Evolutionary conservation across 2,113 vertebrate species (phyloP).

Genomic region (Pelodiscus sinensis): DNA sequence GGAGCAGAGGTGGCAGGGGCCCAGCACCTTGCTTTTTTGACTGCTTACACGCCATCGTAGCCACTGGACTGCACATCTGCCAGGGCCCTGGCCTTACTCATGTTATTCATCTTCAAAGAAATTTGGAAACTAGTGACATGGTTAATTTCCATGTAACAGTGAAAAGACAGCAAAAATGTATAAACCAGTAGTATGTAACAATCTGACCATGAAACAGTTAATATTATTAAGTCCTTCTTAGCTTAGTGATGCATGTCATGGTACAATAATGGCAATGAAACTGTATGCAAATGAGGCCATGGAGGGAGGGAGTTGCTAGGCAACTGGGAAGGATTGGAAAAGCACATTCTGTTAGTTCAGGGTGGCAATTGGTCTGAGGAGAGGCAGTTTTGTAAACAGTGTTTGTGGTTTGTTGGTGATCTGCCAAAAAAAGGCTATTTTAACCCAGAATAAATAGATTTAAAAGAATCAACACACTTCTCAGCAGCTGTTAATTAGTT

Average conservation of each 20-base stretch:
- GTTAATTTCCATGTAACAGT: background rate
- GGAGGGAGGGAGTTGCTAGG: background rate
- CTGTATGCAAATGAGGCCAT: background rate
- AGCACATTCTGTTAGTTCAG: background rate
- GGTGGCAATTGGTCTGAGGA: background rate
- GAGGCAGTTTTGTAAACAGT: background rate
- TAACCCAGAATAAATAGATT: background rate
- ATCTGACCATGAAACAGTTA: background rate
- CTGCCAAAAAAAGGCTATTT: background rate
- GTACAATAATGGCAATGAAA: accelerated
- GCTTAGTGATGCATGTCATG: background rate
- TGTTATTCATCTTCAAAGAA: background rate
- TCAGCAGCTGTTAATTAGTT: background rate
- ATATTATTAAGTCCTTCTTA: accelerated
- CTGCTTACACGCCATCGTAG: too few species aligned
- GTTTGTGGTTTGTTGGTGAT: background rate
- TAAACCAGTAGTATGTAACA: background rate
- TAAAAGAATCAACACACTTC: background rate
- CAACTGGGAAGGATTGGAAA: background rate
- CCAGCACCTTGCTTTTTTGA: too few species aligned
- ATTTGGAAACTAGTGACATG: background rate
- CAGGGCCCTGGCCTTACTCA: too few species aligned
- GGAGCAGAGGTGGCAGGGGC: too few species aligned
- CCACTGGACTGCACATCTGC: too few species aligned
- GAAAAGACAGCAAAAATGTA: background rate